Percentiles rank a stretch among this genome's conserved stretches.
Evolutionary conservation across 2,888 invertebrate genomes (phyloP).

Genomic region (Nephrotoma flavescens): DNA sequence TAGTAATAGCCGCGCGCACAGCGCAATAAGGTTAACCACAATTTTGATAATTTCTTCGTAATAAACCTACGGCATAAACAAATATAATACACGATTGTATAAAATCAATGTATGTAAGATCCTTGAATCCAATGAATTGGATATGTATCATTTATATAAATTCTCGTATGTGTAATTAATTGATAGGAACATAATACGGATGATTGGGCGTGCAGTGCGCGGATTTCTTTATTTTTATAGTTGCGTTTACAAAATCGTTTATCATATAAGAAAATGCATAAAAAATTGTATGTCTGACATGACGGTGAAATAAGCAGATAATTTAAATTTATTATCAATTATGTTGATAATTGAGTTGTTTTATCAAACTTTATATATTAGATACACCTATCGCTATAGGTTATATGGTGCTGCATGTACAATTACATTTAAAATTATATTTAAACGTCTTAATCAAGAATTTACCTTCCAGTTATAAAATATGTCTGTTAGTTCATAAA

Average conservation of each 20-base stretch:
- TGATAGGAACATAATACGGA: neutral
- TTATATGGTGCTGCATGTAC: neutral
- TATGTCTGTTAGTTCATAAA: neutral
- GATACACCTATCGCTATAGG: neutral
- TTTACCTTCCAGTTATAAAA: neutral
- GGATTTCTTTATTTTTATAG: neutral
- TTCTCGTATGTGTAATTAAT: neutral
- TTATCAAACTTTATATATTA: neutral
- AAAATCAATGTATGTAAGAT: neutral
- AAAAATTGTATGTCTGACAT: neutral
- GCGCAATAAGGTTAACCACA: neutral
- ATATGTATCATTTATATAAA: neutral
- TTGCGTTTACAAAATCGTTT: neutral
- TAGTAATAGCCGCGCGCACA: neutral
- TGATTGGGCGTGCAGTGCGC: neutral
- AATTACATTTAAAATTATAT: neutral
- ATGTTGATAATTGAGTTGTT: neutral
- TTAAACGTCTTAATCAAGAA: neutral
- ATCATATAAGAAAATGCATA: neutral
- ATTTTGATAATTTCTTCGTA: neutral
- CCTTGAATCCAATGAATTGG: neutral
- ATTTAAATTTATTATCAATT: neutral
- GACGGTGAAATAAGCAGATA: neutral
- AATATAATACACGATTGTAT: neutral
- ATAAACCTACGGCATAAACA: neutral